Conservation (phyloP, 2,797 vertebrate genomes). For the Silurus aristotelis region DNA sequence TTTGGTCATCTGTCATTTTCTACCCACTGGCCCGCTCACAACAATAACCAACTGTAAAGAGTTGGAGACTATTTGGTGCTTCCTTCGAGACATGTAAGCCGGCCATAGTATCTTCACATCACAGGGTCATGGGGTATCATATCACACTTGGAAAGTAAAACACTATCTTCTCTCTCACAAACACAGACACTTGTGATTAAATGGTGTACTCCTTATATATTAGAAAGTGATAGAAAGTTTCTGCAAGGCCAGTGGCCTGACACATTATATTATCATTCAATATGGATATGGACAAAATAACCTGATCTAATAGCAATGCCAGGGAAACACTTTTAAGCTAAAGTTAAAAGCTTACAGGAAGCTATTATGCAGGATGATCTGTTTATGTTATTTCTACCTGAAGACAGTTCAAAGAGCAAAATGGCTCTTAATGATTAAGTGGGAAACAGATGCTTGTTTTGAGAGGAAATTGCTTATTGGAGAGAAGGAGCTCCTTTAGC, state of each 20-base stretch:
- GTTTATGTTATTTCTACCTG: conserved; percentile 8
- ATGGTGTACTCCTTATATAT: neutral
- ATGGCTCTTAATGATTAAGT: conserved; percentile 14
- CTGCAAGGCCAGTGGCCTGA: neutral
- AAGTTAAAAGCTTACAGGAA: neutral
- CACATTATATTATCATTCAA: neutral
- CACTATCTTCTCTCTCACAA: neutral
- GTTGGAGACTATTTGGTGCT: neutral
- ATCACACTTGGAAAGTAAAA: neutral
- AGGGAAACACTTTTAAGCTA: neutral
- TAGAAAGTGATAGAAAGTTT: neutral
- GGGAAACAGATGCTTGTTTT: conserved; percentile 41
- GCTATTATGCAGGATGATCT: neutral
- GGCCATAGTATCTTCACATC: neutral
- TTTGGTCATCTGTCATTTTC: neutral
- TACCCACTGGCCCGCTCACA: neutral
- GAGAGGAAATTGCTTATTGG: conserved; percentile 36
- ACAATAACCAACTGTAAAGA: neutral
- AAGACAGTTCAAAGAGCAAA: neutral
- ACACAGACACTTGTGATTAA: neutral
- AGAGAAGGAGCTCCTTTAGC: neutral
- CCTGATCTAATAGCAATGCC: neutral
- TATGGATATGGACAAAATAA: conserved; percentile 8
- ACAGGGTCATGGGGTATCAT: neutral
- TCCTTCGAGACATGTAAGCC: neutral